Evolutionary conservation across 2,113 vertebrate genomes (phyloP), one percentile per base, ranked within the genome.

Genomic region (Gulo gulo): DNA sequence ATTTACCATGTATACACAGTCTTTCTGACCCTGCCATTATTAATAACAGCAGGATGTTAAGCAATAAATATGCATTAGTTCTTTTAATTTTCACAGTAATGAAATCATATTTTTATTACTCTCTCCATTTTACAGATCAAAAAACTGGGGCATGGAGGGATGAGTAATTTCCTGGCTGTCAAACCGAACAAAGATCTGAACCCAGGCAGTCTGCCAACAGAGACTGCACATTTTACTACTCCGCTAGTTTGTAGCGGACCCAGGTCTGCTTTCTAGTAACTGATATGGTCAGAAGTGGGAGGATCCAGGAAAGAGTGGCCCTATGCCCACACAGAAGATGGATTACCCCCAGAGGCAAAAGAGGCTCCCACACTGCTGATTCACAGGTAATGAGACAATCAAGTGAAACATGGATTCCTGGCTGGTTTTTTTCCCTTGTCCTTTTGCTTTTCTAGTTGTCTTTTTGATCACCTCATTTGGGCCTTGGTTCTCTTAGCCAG

Each of bases 381-480:
- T 94, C 6, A 67, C 36, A 57, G 36, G 45, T 31, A 83, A 52
- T 24, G 1, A 91, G 50, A 93, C 7, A 71, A 80, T 24, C 50
- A 52, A 55, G 65, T 21, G 39, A 95, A 94, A 57, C 7, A 47
- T 59, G 50, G 34, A 80, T 92, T 81, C 15, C 16, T 83, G 29
- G 18, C 81, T 61, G 65, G 5, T 45, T 84, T 79, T 71, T 81
- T 79, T 52, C 42, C 84, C 67, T 93, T 39, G 79, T 91, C 47
- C 11, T 80, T 96, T 95, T 55, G 47, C 21, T 74, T 86, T 55
- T 88, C 45, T 29, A 86, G 45, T 7, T 55, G 69, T 69, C n/a
- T 67, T 93, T 82, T 57, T 79, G 14, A 91, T 97, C 71, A 94
- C 21, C 16, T 5, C 20, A 83, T 90, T 97, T 85, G 86, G 71